Conservation (phyloP, 2,113 vertebrate genomes). For the Mesitornis unicolor region DNA sequence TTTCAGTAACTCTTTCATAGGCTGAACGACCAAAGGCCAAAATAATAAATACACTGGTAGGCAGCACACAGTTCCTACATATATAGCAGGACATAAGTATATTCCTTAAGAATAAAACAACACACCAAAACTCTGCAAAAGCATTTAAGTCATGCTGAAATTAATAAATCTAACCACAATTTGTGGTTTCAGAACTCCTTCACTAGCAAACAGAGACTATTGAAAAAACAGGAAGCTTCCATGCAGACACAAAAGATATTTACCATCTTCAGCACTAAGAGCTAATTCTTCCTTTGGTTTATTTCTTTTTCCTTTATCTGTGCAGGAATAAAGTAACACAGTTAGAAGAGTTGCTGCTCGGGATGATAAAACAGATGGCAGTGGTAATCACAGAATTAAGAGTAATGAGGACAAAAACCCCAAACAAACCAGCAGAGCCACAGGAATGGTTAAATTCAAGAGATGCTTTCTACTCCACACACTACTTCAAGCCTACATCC, state of each 20-base stretch:
- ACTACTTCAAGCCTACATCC: constrained; percentile 1
- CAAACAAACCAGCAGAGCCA: not conserved
- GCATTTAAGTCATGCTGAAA: not conserved
- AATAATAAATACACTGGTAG: not conserved
- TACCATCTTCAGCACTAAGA: constrained; percentile 84
- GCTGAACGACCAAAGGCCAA: not conserved
- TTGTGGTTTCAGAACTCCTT: not conserved
- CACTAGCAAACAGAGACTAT: not conserved
- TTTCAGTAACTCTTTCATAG: not conserved
- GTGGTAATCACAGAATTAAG: not conserved
- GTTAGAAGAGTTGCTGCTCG: constrained; percentile 53
- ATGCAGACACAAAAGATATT: constrained; percentile 73
- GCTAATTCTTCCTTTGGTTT: constrained; percentile 74
- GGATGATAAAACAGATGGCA: not conserved
- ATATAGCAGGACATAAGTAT: not conserved
- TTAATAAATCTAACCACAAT: not conserved
- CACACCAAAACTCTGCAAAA: not conserved
- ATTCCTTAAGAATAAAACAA: not conserved
- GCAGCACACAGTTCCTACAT: not conserved
- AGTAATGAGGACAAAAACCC: not conserved
- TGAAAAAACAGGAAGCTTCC: not conserved
- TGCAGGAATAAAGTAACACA: constrained; percentile 66
- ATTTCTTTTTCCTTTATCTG: constrained; percentile 77
- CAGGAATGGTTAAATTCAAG: not conserved
- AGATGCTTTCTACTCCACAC: constrained; percentile 10